Percentiles rank a stretch among this genome's conserved stretches.
Conservation (phyloP, 2,888 invertebrate species). For the Molanna angustata region DNA sequence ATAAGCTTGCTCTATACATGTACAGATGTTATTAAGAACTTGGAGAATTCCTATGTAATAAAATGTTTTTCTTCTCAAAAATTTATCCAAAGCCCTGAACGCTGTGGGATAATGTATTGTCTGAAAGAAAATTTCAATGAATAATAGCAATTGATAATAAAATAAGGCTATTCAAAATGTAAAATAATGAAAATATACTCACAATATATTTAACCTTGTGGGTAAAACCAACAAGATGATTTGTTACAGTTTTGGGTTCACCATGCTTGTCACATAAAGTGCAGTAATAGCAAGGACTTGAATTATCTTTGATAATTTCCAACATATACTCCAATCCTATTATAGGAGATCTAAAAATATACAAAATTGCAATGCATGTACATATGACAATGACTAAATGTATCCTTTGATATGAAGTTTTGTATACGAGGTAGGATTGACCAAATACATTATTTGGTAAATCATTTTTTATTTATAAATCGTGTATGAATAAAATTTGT, state of each 20-base stretch:
- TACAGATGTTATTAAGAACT: conserved; percentile 51
- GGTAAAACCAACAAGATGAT: conserved; percentile 74
- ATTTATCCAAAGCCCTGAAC: conserved; percentile 57
- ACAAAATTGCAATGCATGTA: not conserved
- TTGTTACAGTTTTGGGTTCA: conserved; percentile 73
- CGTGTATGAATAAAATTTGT: too few relatives aligned
- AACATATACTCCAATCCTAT: conserved; percentile 79
- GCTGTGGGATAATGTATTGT: conserved; percentile 60
- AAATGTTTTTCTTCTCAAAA: not conserved
- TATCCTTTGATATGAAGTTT: too few relatives aligned
- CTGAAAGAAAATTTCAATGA: conserved; percentile 34
- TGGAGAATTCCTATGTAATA: conserved; percentile 43
- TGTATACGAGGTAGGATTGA: not conserved
- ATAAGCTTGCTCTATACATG: conserved; percentile 71
- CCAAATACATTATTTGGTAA: not conserved
- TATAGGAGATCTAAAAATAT: conserved; percentile 46
- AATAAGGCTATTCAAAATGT: not conserved
- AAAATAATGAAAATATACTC: conserved; percentile 37
- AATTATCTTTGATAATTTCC: conserved; percentile 70
- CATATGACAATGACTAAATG: not conserved
- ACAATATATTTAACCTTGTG: conserved; percentile 72
- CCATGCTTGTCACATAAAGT: conserved; percentile 77
- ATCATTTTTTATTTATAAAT: too few relatives aligned
- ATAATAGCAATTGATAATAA: not conserved
- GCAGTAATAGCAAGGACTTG: conserved; percentile 57